phyloP scores from a whole-genome alignment of 2,113 vertebrate species.

The Herpailurus yagouaroundi region DNA sequence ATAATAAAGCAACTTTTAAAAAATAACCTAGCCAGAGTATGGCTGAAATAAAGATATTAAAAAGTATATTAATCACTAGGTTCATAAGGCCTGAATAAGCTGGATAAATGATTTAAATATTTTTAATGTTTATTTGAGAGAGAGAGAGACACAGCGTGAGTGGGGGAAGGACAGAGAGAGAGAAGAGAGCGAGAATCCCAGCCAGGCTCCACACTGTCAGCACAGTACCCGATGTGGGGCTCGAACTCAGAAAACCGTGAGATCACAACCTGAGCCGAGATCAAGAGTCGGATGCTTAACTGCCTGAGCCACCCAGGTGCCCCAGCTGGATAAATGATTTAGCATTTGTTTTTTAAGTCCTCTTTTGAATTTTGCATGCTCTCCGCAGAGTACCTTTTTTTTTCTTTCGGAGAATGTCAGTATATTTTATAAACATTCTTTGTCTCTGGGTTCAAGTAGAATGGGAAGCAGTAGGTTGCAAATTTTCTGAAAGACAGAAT shows the following conservation, averaged over 20 bases:
- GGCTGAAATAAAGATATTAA: not conserved
- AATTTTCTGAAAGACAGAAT: slow-evolving; percentile 48
- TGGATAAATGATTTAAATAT: not conserved
- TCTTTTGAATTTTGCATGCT: slow-evolving; percentile 27
- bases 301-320: no score
- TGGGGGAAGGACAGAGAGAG: no score
- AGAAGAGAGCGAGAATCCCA: no score
- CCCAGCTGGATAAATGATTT: not conserved
- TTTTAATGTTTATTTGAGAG: no score
- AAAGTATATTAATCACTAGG: not conserved
- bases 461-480: not conserved
- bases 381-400: not conserved
- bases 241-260: no score
- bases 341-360: not conserved
- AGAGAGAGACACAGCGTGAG: no score
- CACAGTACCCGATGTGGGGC: no score
- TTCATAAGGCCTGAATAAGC: not conserved
- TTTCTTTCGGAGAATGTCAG: not conserved
- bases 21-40: not conserved
- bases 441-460: not conserved
- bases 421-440: not conserved
- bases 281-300: no score
- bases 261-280: no score
- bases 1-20: not conserved
- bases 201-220: no score